Base-by-base conservation (phyloP, 2,113 vertebrate species). In the Gnathonemus echidnorhynchus region DNA sequence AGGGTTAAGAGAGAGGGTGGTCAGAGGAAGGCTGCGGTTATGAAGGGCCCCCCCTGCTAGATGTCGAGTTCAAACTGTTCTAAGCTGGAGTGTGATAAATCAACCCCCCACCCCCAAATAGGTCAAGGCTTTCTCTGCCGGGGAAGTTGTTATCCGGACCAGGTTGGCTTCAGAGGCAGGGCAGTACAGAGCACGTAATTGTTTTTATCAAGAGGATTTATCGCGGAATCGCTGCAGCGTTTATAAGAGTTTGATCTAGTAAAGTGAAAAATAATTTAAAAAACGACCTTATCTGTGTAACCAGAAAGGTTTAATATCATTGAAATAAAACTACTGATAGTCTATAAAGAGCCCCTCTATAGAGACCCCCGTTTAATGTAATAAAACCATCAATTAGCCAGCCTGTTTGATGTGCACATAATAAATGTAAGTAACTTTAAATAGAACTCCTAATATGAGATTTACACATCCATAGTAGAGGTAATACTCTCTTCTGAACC, bases 41-140 rank as follows among this genome's bases (percentile, higher is more conserved):
- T 56, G 86, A 35, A 39, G 27, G 50, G 0, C 31, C 86, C 50
- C 52, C 50, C 49, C 49, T 21, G n/a, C 49, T 87, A 87, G 48
- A 52, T 17, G 86, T 53, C 46, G 17, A 87, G 86, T 87, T 87
- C 86, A 87, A 35, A 48, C 49, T 42, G 49, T 31, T 87, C 50
- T 13, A 53, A 87, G 49, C 31, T 87, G n/a, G 15, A 53, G 15
- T 35, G 50, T 87, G 86, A 87, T 87, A 87, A 87, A 87, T 87
- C 86, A 87, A 27, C 48, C 8, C n/a, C 83, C 62, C 62, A 27
- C 62, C 19, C 86, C 50, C 86, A 87, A 19, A 50, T 87, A 53
- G 86, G 86, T 56, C 86, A 87, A 87, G 50, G 50, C 86, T 56
- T 87, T 21, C 13, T 53, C 31, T 35, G 48, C 49, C 11, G 86